Base-by-base conservation (phyloP, 2,888 invertebrate genomes). In the Drosophila nr. medialis region DNA sequence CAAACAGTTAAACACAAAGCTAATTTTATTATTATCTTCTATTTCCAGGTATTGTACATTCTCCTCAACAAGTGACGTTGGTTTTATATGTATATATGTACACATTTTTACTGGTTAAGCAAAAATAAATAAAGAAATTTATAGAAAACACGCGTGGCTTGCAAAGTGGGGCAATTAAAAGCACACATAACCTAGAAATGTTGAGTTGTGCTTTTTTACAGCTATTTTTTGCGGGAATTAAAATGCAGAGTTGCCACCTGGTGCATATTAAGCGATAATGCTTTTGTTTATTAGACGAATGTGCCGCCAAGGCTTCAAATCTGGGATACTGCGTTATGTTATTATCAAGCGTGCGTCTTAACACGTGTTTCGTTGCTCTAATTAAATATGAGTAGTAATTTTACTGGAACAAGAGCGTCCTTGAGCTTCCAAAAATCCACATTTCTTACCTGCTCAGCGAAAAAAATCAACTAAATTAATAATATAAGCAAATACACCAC, bases 21-120 rank as follows among this genome's bases (percentile, higher is more conserved):
- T 32, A 49, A 50, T 7, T 15, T 15, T 4, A 7, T 8, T 45
- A 56, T 50, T 42, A 7, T 42, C 18, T 42, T 63, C 0, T 50
- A 36, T 32, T 70, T 75, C 2, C 71, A 80, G 86, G 86, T 84
- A 86, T 64, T 59, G 64, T 60, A 49, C 59, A 5, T n/a, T 8
- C 11, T 7, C 13, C 34, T 21, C 18, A 24, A 21, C 15, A 24
- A 13, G 10, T 50, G 30, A 6, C 15, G 18, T 15, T 38, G 21
- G 13, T 5, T 24, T 42, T 55, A 18, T 8, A 29, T 8, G n/a
- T 29, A 24, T 27, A 45, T 0, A 60, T 32, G 18, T 36, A 15
- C 13, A 6, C 6, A 38, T 29, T 18, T 38, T 11, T 40, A 51
- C 18, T 38, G 34, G 10, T 7, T n/a, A 27, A 8, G 6, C n/a